A percentile compares a stretch with the other conserved stretches of the same genome.
phyloP scores from a whole-genome alignment of 2,888 invertebrate genomes.

The Geotrupes spiniger region DNA sequence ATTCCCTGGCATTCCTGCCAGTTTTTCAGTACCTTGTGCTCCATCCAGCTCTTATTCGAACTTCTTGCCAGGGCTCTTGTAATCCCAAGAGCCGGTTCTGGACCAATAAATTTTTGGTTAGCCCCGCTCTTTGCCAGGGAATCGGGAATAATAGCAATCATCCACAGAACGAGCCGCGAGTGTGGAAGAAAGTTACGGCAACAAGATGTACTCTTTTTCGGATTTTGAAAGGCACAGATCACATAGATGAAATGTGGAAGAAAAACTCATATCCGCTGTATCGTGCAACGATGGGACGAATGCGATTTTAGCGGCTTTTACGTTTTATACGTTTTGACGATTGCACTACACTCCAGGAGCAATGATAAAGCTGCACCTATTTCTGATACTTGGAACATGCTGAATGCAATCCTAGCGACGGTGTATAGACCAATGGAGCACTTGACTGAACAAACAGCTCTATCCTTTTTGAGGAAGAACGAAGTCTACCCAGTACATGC shows the following conservation, averaged over 20 bases:
- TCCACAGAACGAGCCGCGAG: no score
- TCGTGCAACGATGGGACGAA: slow-evolving; percentile 24
- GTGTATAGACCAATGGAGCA: slow-evolving; percentile 13
- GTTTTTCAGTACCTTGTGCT: no score
- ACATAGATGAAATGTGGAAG: slow-evolving; percentile 28
- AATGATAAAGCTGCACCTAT: slow-evolving; percentile 17
- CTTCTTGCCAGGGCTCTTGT: no score
- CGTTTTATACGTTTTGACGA: slow-evolving; percentile 21
- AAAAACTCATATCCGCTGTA: no score
- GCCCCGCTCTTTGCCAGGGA: no score
- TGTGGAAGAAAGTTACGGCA: no score
- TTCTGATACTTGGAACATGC: slow-evolving; percentile 16
- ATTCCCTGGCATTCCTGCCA: no score
- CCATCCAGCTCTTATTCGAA: no score
- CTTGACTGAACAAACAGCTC: slow-evolving; percentile 16
- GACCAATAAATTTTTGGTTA: no score
- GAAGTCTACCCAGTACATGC: slow-evolving; percentile 14
- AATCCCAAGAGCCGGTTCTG: no score
- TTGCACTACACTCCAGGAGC: slow-evolving; percentile 6
- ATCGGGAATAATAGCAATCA: no score
- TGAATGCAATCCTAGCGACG: slow-evolving; percentile 14
- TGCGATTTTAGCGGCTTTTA: slow-evolving; percentile 5
- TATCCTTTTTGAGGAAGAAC: slow-evolving; percentile 15
- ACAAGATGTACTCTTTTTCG: slow-evolving; percentile 26
- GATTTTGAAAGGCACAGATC: slow-evolving; percentile 26